Percentiles rank a stretch among this genome's conserved stretches.
Evolutionary conservation across 2,113 vertebrate genomes (phyloP).

Genomic region (Lamprologus callipterus): DNA sequence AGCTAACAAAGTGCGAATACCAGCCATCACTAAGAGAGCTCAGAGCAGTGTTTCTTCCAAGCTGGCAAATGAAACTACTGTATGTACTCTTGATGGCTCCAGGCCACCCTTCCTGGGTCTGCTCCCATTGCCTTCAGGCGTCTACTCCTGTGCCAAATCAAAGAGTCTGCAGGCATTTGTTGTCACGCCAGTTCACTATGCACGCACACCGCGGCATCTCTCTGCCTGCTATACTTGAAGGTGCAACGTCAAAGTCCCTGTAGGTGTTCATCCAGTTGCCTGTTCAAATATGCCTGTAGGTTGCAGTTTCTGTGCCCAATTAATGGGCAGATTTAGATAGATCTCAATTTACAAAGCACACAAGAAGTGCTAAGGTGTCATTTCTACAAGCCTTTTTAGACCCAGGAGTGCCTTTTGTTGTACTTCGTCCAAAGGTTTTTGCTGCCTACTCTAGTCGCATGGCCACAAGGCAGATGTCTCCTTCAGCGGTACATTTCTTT

Average conservation of each 20-base stretch:
- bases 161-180: conserved; percentile 59
- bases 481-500: background rate
- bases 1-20: conserved; percentile 27
- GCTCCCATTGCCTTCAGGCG: conserved; percentile 42
- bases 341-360: conserved; percentile 18
- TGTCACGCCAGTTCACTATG: conserved; percentile 36
- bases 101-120: conserved; percentile 41
- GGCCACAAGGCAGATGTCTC: background rate
- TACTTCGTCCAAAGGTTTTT: background rate
- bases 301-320: conserved; percentile 6
- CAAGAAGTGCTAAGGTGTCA: background rate
- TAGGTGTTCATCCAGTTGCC: conserved; percentile 4
- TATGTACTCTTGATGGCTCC: conserved; percentile 44
- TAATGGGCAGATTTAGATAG: conserved; percentile 2
- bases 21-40: conserved; percentile 18
- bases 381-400: background rate
- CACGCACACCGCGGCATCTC: background rate
- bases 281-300: conserved; percentile 31
- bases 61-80: conserved; percentile 30
- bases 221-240: conserved; percentile 8
- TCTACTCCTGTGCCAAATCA: conserved; percentile 51
- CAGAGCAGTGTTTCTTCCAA: conserved; percentile 4
- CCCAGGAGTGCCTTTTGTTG: background rate
- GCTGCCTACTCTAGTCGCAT: background rate
- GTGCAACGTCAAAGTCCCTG: conserved; percentile 8